Conservation (phyloP, 2,797 vertebrate species). For the Xenops minutus region DNA sequence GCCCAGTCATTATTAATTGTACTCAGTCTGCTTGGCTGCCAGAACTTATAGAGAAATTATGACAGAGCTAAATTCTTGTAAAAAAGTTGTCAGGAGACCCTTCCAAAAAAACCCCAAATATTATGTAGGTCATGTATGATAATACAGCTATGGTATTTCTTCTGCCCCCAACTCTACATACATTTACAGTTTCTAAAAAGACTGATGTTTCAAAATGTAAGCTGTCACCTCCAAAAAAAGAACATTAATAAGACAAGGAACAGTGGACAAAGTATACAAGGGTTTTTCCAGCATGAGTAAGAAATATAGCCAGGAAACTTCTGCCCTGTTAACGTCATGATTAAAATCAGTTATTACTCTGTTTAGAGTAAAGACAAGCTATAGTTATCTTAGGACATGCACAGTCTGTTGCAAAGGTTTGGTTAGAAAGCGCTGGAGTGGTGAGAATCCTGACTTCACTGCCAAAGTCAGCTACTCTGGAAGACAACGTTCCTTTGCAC, state of each 20-base stretch:
- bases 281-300: not conserved
- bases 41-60: not conserved
- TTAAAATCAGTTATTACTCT: not conserved
- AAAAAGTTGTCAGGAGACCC: not conserved
- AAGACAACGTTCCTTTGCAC: accelerated
- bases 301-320: not conserved
- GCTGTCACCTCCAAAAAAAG: not conserved
- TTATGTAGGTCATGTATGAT: accelerated
- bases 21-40: not conserved
- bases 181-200: not conserved
- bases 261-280: not conserved
- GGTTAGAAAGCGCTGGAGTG: not conserved
- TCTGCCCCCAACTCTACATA: not conserved
- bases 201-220: not conserved
- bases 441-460: not conserved
- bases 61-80: not conserved
- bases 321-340: not conserved
- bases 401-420: not conserved
- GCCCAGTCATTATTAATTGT: not conserved
- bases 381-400: not conserved
- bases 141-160: not conserved
- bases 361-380: not conserved
- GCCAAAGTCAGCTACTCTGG: not conserved
- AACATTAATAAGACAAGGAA: not conserved
- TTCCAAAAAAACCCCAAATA: not conserved